These are phyloP conservation scores for Ophioninae sp. DNA, from an alignment of 2,888 invertebrate genomes.

Conservation along the genomic window DNA sequence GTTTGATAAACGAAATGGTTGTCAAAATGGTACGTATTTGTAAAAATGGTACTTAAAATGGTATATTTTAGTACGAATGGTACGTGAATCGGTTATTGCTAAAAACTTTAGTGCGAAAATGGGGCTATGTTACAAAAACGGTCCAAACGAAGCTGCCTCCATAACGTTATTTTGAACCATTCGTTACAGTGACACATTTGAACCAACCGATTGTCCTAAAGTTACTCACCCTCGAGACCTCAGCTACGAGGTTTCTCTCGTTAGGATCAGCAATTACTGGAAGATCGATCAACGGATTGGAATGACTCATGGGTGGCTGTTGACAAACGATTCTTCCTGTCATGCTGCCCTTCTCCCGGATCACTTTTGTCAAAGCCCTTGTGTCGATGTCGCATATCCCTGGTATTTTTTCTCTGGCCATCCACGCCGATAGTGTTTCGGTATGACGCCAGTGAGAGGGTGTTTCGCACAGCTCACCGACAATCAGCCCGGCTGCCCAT, in stretches of 20 bases:
- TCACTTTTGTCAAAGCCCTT: constrained; percentile 93
- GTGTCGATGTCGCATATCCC: constrained; percentile 97
- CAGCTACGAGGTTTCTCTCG: constrained; percentile 91
- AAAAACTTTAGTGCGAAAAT: too few relatives aligned
- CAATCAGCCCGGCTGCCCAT: constrained; percentile 95
- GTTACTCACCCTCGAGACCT: constrained; percentile 86
- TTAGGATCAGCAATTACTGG: constrained; percentile 91
- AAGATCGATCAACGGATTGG: constrained; percentile 65
- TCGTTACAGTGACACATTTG: background rate
- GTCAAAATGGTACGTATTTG: too few relatives aligned
- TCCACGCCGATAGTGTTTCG: constrained; percentile 92
- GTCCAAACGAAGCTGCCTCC: too few relatives aligned
- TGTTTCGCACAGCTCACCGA: constrained; percentile 92
- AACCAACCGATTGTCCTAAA: too few relatives aligned
- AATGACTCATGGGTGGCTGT: constrained; percentile 76
- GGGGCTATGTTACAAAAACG: too few relatives aligned
- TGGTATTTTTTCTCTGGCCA: constrained; percentile 89
- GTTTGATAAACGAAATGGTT: too few relatives aligned
- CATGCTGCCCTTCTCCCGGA: constrained; percentile 94
- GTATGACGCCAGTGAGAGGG: constrained; percentile 96
- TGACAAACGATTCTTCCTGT: constrained; percentile 84
- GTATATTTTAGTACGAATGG: too few relatives aligned
- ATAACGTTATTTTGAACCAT: background rate
- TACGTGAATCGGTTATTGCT: too few relatives aligned
- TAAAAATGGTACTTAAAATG: too few relatives aligned